phyloP scores from a whole-genome alignment of 2,113 vertebrate genomes.

The Sphaerodactylus townsendi region DNA sequence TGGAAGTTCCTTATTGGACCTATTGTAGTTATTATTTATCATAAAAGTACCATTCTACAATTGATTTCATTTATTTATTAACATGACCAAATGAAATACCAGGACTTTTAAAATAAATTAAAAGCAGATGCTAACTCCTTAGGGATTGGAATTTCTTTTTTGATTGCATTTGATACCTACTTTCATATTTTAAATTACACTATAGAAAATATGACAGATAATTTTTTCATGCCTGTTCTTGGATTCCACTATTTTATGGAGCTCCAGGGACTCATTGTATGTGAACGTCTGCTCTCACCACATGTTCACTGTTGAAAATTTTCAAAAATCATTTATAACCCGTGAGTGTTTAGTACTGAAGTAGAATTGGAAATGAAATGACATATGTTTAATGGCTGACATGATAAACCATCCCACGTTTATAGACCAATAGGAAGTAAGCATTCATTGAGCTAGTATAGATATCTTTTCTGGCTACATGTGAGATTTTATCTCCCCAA shows the following conservation, averaged over 20 bases:
- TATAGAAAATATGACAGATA: conserved; percentile 21
- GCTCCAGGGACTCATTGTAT: conserved; percentile 59
- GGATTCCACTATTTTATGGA: conserved; percentile 63
- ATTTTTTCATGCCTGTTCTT: conserved; percentile 53
- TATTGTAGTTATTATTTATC: too few species aligned
- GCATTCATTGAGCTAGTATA: neutral
- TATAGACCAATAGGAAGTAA: neutral
- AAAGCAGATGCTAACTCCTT: neutral
- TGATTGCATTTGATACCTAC: neutral
- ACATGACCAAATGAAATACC: neutral
- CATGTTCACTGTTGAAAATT: conserved; percentile 60
- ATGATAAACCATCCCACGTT: conserved; percentile 1
- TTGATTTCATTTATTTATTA: neutral
- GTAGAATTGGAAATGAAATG: neutral
- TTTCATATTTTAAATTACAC: conserved; percentile 7
- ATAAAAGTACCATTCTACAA: neutral
- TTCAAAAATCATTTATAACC: conserved; percentile 53
- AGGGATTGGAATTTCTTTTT: neutral
- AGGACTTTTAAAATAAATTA: too few species aligned
- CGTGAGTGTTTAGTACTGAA: conserved; percentile 40
- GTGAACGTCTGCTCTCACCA: conserved; percentile 72
- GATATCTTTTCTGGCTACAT: neutral
- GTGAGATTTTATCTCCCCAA: neutral
- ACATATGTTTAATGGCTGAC: conserved; percentile 14
- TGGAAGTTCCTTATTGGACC: too few species aligned